Conservation (phyloP, 1,140 invertebrate genomes). For the Bombus sylvicola region DNA sequence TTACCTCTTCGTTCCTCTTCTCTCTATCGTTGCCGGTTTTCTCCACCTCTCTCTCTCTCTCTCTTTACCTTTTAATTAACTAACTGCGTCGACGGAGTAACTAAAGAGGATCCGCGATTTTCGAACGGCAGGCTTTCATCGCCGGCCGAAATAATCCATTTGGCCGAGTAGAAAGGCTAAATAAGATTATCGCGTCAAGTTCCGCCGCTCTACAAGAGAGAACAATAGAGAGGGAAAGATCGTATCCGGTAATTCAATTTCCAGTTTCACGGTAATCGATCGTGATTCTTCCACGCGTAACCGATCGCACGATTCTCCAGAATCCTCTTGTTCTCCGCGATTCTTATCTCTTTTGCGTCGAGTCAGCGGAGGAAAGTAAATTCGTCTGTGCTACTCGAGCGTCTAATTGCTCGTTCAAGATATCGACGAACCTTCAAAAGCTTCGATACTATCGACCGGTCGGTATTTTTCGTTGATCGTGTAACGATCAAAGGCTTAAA, state of each 20-base stretch:
- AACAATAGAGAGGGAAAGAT: background rate
- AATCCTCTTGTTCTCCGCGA: background rate
- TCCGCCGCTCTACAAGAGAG: background rate
- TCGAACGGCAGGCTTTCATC: conserved; percentile 43
- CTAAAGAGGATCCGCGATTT: conserved; percentile 57
- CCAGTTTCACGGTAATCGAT: background rate
- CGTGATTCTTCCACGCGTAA: background rate
- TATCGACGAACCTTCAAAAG: too few species aligned
- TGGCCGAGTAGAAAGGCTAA: conserved; percentile 44
- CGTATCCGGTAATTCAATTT: background rate
- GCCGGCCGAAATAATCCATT: conserved; percentile 61
- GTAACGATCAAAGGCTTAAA: too few species aligned
- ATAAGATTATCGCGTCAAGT: conserved; percentile 61
- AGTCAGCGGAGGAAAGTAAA: too few species aligned
- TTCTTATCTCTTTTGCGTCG: background rate
- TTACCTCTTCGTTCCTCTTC: background rate
- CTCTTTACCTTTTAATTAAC: conserved; percentile 67
- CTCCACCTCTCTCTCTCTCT: background rate
- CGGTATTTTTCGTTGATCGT: too few species aligned
- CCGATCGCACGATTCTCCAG: background rate
- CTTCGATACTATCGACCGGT: too few species aligned
- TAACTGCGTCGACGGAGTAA: conserved; percentile 57
- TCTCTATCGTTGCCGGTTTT: background rate
- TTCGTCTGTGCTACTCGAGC: background rate
- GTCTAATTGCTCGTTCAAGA: too few species aligned